Evolutionary conservation across 2,113 vertebrate genomes (phyloP).

Genomic region (Dolichotis patagonum): DNA sequence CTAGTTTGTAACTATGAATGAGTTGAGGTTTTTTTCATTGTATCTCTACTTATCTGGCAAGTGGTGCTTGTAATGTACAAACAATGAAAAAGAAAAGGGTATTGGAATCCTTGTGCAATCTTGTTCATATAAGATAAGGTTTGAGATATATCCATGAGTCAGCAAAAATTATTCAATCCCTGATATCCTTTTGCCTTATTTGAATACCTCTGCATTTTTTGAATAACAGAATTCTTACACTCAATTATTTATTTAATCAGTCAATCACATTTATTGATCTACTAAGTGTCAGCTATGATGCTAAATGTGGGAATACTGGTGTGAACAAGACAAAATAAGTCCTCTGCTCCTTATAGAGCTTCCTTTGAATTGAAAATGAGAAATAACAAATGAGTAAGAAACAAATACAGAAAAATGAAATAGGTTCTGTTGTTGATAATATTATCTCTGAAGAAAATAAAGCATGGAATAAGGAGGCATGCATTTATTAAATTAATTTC

Average conservation of each 20-base stretch:
- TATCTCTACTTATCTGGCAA: not conserved
- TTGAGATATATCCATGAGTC: not conserved
- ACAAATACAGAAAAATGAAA: not conserved
- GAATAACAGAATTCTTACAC: not conserved
- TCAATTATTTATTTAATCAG: not conserved
- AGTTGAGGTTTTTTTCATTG: not conserved
- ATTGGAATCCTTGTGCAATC: not conserved
- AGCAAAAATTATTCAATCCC: not conserved
- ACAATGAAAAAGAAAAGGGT: not conserved
- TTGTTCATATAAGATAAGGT: not conserved
- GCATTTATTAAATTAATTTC: conserved; percentile 20
- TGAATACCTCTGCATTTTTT: not conserved
- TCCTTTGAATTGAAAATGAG: not conserved
- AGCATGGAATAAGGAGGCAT: not conserved
- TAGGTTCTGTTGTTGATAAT: not conserved
- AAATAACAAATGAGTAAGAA: not conserved
- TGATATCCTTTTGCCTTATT: not conserved
- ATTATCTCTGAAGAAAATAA: not conserved
- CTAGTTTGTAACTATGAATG: not conserved
- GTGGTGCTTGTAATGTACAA: not conserved
- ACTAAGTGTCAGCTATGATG: not conserved
- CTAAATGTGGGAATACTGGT: not conserved
- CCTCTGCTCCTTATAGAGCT: not conserved
- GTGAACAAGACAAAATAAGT: not conserved
- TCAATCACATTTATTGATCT: not conserved